Evolutionary conservation across 1,140 invertebrate genomes (phyloP), one percentile per base, ranked within the genome.

Genomic region (Neelides sp.): DNA sequence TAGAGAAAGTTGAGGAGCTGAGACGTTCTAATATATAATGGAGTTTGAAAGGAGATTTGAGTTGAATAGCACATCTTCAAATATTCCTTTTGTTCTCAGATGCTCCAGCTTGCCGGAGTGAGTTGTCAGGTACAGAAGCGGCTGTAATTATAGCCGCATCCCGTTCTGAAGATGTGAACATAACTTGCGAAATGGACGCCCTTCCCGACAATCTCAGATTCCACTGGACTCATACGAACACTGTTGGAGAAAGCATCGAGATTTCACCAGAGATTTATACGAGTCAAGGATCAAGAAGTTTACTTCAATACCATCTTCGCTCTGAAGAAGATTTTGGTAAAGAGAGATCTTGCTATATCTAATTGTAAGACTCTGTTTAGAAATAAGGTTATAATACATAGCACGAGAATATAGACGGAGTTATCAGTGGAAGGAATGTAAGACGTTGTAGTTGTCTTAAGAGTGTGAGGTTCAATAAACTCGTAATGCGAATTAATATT

Each of bases 101-200:
- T 62, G 61, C 66, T 43, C 69, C 69, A 24, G 47, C 67, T 5
- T 70, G 69, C 52, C 61, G 59, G 22, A 47, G 56, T 7, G 61
- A 61, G 10, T 66, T 66, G 56, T 52, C 61, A 37, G 61, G 60
- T 42, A 55, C 64, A 57, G 58, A 60, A 12, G 45, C 28, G n/a
- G 44, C 59, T 23, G 48, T 61, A 53, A 57, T 61, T 55, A 57
- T 61, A 35, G 59, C 59, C 34, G 59, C 59, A 10, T 68, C 67
- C 5, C 57, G 63, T 26, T 59, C 63, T 34, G 69, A 71, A 55
- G 59, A 62, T 17, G 65, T 62, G 13, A 63, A 62, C 28, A 66
- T 71, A 46, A 61, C 57, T 28, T 71, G 69, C 52, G 66, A 69
- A 54, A 65, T 71, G 50, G 63, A 67, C 30, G 66, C 67, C 10